Evolutionary conservation across 2,888 invertebrate species (phyloP), one percentile per base, ranked within the genome.

Genomic region (Parnassius mnemosyne): DNA sequence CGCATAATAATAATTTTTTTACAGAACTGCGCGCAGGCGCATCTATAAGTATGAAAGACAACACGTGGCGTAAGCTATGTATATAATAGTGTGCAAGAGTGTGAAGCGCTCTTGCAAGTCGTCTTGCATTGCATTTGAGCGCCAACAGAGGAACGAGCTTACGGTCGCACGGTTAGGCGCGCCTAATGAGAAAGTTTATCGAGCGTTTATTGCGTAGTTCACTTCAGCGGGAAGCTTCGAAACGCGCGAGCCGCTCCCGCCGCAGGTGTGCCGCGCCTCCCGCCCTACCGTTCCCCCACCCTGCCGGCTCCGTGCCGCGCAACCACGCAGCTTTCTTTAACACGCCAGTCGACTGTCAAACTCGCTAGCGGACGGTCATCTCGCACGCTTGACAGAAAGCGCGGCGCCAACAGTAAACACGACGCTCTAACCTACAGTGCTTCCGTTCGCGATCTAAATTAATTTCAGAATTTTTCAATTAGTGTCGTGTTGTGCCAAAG

Each of bases 111-210:
- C 73, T 80, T 49, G 78, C 76, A 79, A 79, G 79, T 83, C 79
- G 80, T 81, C 80, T 82, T 83, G 82, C 82, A 80, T 80, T 83
- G 83, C 83, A 79, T 80, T 83, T 81, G 68, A 84, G 83, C 81
- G 80, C 84, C 80, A 80, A 81, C 81, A 83, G 82, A 85, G 81
- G 83, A 84, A 84, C 84, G 84, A 89, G 87, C 89, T 90, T 89
- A 86, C 85, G 84, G 87, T 89, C 89, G 84, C 87, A 89, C 89
- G 85, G 87, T 88, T 87, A 89, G 87, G 86, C 88, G 87, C 87
- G 88, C 87, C 89, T 89, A 89, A 89, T 90, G 89, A 89, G 89
- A 90, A 90, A 90, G 89, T 90, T 89, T 91, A 91, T 91, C 88
- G 89, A 91, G 89, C 90, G 90, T 87, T 89, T 91, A 90, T 89